These are phyloP conservation scores for Meiosimyza platycephala DNA, from an alignment of 2,888 invertebrate genomes.

Conservation along the genomic window DNA sequence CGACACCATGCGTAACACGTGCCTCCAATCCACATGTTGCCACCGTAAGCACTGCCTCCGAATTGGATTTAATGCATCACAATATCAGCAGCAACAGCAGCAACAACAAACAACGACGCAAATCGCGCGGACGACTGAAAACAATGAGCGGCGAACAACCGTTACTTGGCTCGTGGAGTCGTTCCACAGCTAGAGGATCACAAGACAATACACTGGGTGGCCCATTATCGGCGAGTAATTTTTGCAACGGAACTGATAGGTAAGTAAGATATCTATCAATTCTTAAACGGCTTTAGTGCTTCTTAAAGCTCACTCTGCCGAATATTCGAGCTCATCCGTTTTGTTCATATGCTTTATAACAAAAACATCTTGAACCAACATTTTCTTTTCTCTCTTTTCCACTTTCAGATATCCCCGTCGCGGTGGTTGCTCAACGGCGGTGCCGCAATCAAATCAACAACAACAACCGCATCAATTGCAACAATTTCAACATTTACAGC, in stretches of 20 bases:
- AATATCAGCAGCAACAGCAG: slow-evolving; percentile 60
- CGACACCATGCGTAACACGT: slow-evolving; percentile 76
- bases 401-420: slow-evolving; percentile 57
- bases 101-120: slow-evolving; percentile 66
- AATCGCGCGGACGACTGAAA: slow-evolving; percentile 76
- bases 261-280: slow-evolving; percentile 56
- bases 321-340: too few relatives aligned
- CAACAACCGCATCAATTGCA: slow-evolving; percentile 42
- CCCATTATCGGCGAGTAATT: slow-evolving; percentile 70
- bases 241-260: slow-evolving; percentile 78
- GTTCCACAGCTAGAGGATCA: slow-evolving; percentile 68
- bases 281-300: too few relatives aligned
- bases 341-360: too few relatives aligned
- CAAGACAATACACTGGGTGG: slow-evolving; percentile 69
- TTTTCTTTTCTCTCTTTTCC: slow-evolving; percentile 10
- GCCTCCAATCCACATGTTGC: slow-evolving; percentile 70
- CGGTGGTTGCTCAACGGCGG: slow-evolving; percentile 49
- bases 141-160: slow-evolving; percentile 75
- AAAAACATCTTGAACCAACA: not conserved
- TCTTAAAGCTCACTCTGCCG: too few relatives aligned
- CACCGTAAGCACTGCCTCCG: slow-evolving; percentile 73
- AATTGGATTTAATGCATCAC: slow-evolving; percentile 73
- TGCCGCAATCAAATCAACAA: slow-evolving; percentile 54
- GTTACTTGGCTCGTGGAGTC: slow-evolving; percentile 77
- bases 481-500: slow-evolving; percentile 45